These are phyloP conservation scores for Holacanthus passer DNA, from an alignment of 2,113 vertebrate species.

Conservation along the genomic window DNA sequence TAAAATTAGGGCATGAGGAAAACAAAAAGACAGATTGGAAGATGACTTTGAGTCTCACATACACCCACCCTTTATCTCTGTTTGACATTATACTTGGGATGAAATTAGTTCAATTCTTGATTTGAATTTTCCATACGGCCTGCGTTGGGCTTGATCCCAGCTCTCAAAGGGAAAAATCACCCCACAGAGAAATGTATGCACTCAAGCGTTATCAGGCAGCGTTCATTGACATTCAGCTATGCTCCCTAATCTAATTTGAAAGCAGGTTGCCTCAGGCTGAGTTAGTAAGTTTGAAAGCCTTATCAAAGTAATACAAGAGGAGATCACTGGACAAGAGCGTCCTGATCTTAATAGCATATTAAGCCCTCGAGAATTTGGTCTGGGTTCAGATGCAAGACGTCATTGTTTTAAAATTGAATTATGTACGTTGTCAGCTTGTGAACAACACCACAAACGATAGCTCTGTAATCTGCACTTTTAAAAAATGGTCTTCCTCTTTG, in stretches of 20 bases:
- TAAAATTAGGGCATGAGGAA: slow-evolving; percentile 3
- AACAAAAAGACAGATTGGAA: slow-evolving; percentile 22
- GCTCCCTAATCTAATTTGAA: slow-evolving; percentile 64
- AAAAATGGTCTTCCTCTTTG: background rate
- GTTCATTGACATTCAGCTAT: slow-evolving; percentile 63
- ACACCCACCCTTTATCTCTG: background rate
- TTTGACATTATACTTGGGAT: slow-evolving; percentile 19
- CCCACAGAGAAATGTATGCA: slow-evolving; percentile 40
- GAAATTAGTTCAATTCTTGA: slow-evolving; percentile 50
- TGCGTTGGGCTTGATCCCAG: slow-evolving; percentile 20
- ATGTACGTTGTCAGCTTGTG: background rate
- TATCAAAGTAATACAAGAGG: slow-evolving; percentile 60
- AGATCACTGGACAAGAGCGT: slow-evolving; percentile 46
- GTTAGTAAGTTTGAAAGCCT: slow-evolving; percentile 58
- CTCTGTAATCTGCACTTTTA: slow-evolving; percentile 13
- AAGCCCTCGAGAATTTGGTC: background rate
- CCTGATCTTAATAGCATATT: slow-evolving; percentile 29
- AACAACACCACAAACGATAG: background rate
- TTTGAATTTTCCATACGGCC: slow-evolving; percentile 40
- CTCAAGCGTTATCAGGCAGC: slow-evolving; percentile 30
- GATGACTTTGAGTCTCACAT: background rate
- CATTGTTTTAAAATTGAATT: slow-evolving; percentile 7
- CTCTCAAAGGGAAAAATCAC: slow-evolving; percentile 42
- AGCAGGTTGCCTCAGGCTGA: slow-evolving; percentile 56
- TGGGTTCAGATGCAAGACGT: slow-evolving; percentile 36